These are phyloP conservation scores for Anoura caudifer DNA, from an alignment of 2,113 vertebrate species.

Conservation along the genomic window DNA sequence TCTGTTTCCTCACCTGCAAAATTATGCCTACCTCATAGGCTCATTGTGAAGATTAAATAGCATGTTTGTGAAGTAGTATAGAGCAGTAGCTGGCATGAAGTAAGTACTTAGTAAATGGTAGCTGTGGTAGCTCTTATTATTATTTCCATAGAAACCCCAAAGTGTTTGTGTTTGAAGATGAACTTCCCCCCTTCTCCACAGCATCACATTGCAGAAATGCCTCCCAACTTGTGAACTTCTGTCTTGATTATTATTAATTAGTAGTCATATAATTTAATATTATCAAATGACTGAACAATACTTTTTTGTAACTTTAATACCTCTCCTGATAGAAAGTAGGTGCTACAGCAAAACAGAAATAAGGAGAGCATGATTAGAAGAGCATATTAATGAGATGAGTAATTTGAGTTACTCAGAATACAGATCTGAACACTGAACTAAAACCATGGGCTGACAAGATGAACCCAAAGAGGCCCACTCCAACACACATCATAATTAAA, in stretches of 20 bases:
- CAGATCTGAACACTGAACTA: not conserved
- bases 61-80: not conserved
- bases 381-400: not conserved
- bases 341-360: not conserved
- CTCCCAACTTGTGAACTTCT: not conserved
- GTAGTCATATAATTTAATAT: not conserved
- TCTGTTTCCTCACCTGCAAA: not conserved
- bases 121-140: not conserved
- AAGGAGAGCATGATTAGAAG: not conserved
- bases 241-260: not conserved
- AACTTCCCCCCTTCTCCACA: not conserved
- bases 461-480: too few relatives aligned
- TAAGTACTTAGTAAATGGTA: not conserved
- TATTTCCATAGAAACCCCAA: not conserved
- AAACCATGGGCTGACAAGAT: not conserved
- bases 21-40: not conserved
- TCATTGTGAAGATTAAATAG: not conserved
- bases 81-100: not conserved
- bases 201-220: not conserved
- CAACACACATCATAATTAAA: too few relatives aligned
- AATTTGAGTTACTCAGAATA: not conserved
- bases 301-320: not conserved
- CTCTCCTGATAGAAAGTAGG: not conserved
- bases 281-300: not conserved
- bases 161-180: not conserved